Base-by-base conservation (phyloP, 2,113 vertebrate genomes). In the Aramus guarauna region DNA sequence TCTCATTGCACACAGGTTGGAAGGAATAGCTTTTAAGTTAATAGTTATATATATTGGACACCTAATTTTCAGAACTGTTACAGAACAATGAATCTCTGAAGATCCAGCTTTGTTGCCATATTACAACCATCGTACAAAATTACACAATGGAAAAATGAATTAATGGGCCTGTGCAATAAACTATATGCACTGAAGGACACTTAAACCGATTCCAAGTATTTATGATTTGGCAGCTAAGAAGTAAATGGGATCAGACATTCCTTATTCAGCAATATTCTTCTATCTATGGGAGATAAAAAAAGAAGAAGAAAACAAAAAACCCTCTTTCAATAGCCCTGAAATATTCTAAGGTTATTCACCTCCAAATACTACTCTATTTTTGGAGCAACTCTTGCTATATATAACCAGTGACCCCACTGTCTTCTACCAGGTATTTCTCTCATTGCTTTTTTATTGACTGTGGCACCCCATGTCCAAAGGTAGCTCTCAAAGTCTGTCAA, bases 341-440 rank as follows among this genome's bases (percentile, higher is more conserved):
- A 92, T 68, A 94, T 76, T 24, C 80, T 86, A 59, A 88, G 77
- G 91, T 83, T 63, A 90, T 39, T 67, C 58, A 91, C 69, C 71
- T 95, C 77, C 24, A 79, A 91, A 85, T 48, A 60, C 30, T 17
- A 60, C 43, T 85, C 89, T 94, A 96, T 97, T 95, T 97, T 88
- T 94, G 81, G 89, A 94, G 45, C 24, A 73, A 59, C 71, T 63
- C 91, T 58, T 97, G 15, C 91, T 94, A 93, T 87, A 88, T 79
- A 91, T 94, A 96, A 88, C 39, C 84, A 82, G n/a, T 86, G 88
- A 90, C 59, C 45, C 34, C 63, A 66, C 76, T 64, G 85, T 92
- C 80, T 85, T 94, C 80, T 64, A 74, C 22, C 43, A 58, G 12
- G 32, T 82, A 69, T 93, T 94, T 92, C 48, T 95, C 81, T 91